A percentile compares a stretch with the other conserved stretches of the same genome.
Conservation (phyloP, 2,113 vertebrate species). For the Menidia beryllina region DNA sequence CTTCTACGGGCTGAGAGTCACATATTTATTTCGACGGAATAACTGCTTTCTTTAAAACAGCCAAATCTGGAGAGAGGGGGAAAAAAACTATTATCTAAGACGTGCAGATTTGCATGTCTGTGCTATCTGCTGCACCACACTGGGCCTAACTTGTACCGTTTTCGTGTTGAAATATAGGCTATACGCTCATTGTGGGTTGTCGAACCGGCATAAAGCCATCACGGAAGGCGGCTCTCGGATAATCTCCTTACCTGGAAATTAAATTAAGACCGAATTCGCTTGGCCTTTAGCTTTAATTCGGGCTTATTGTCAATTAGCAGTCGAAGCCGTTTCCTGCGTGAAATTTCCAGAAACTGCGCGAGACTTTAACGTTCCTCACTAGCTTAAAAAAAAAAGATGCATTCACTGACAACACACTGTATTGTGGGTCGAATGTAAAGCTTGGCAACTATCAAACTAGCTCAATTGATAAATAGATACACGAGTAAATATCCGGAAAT, state of each 20-base stretch:
- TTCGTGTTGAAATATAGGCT: not conserved
- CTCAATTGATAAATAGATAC: too few relatives aligned
- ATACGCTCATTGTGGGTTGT: conserved; percentile 12
- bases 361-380: not conserved
- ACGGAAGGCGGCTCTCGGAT: conserved; percentile 9
- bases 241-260: conserved; percentile 48
- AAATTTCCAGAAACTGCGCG: not conserved
- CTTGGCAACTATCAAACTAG: too few relatives aligned
- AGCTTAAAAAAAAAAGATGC: not conserved
- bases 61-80: conserved; percentile 28
- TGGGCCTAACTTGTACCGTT: not conserved
- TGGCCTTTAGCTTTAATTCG: conserved; percentile 25
- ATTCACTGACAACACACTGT: not conserved
- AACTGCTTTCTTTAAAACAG: conserved; percentile 18
- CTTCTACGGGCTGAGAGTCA: conserved; percentile 1
- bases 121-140: conserved; percentile 30
- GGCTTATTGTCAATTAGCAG: conserved; percentile 41
- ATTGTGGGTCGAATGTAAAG: too few relatives aligned
- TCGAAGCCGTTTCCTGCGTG: not conserved
- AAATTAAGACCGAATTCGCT: conserved; percentile 28
- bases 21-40: conserved; percentile 36
- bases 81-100: not conserved
- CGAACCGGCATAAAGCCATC: not conserved
- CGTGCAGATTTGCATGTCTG: not conserved
- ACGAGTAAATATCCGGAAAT: too few relatives aligned